phyloP scores from a whole-genome alignment of 2,113 vertebrate genomes.

The Caranx ignobilis region DNA sequence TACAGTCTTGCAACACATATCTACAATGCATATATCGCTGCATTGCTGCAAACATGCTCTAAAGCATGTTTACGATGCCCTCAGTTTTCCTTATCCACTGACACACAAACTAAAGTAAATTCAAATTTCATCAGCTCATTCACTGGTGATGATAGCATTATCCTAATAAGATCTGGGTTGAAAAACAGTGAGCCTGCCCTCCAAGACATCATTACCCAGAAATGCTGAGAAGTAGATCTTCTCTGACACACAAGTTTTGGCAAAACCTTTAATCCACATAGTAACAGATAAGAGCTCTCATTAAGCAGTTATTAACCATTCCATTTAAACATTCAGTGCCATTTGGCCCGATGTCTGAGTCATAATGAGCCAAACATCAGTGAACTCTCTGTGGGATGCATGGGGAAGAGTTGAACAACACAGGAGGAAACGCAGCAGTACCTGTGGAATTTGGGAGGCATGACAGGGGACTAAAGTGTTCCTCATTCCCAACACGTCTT shows the following conservation, averaged over 20 bases:
- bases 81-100: not conserved
- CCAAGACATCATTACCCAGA: not conserved
- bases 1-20: not conserved
- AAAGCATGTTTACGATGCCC: not conserved
- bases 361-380: not conserved
- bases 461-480: not conserved
- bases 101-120: too few species aligned
- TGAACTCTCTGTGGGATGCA: not conserved
- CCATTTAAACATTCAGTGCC: not conserved
- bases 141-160: not conserved
- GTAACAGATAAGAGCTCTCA: conserved; percentile 3
- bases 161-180: not conserved
- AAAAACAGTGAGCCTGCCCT: not conserved
- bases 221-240: not conserved
- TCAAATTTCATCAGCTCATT: not conserved
- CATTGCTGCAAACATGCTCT: not conserved
- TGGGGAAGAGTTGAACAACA: not conserved
- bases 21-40: too few species aligned
- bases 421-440: not conserved
- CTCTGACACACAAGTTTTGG: conserved; percentile 10
- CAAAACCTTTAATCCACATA: not conserved
- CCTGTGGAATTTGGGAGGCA: not conserved
- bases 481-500: conserved; percentile 12
- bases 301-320: conserved; percentile 12
- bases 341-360: conserved; percentile 28